phyloP scores from a whole-genome alignment of 2,113 vertebrate genomes.

The Monarcha castaneiventris region DNA sequence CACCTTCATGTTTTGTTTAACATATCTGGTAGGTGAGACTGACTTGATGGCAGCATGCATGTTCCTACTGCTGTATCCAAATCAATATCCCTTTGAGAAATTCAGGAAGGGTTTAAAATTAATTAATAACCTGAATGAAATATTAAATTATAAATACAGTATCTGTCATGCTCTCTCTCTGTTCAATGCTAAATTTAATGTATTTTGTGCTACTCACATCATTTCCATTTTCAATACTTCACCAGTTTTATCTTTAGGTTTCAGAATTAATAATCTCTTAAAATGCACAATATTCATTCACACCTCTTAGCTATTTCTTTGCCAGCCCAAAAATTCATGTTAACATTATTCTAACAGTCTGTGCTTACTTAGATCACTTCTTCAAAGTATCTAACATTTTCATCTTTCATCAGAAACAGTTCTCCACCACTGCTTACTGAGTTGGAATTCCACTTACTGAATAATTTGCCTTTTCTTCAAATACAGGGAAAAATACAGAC shows the following conservation, averaged over 20 bases:
- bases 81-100: background rate
- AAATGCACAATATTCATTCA: background rate
- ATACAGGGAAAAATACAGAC: background rate
- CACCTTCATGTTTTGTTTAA: background rate
- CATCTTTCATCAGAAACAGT: background rate
- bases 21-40: background rate
- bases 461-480: background rate
- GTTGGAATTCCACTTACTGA: background rate
- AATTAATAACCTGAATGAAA: background rate
- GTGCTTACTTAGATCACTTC: background rate
- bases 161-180: background rate
- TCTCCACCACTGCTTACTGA: background rate
- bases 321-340: background rate
- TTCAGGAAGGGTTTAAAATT: background rate
- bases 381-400: background rate
- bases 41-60: background rate
- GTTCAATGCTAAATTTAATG: background rate
- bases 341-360: background rate
- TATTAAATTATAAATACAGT: background rate
- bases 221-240: slow-evolving; percentile 12
- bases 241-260: background rate
- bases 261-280: background rate
- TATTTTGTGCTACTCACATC: background rate
- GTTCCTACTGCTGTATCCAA: background rate
- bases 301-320: background rate